phyloP scores from a whole-genome alignment of 1,140 invertebrate genomes.

The Hylaeus volcanicus region DNA sequence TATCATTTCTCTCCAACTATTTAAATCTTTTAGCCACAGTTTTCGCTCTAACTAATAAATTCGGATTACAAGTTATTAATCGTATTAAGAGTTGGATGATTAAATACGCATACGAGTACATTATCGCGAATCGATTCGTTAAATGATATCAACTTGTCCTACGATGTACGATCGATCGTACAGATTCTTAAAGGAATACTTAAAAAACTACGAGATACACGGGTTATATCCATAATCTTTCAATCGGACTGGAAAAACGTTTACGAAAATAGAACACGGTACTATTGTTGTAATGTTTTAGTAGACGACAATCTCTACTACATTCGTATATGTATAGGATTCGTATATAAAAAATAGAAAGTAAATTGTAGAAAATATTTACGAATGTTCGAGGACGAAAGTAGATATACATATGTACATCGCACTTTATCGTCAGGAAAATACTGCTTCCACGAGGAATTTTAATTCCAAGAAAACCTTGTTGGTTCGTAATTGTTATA shows the following conservation, averaged over 20 bases:
- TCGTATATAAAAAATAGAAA: conserved; percentile 27
- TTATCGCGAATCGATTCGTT: not conserved
- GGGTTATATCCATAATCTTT: not conserved
- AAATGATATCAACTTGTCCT: not conserved
- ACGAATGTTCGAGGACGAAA: not conserved
- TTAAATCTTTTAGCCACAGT: no score
- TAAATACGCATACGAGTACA: not conserved
- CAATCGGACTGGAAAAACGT: not conserved
- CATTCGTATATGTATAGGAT: not conserved
- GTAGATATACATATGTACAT: not conserved
- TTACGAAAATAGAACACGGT: conserved; percentile 22
- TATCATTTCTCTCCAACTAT: not conserved
- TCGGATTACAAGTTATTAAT: no score
- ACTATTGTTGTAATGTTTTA: not conserved
- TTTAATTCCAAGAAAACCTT: not conserved
- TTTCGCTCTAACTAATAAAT: no score
- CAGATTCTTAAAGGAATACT: no score
- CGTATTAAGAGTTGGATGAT: not conserved
- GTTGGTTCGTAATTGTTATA: no score
- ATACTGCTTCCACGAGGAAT: conserved; percentile 1
- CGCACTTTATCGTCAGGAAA: conserved; percentile 4
- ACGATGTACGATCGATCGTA: not conserved
- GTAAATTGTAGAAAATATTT: not conserved
- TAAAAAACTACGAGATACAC: not conserved
- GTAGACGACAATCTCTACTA: not conserved